Conservation (phyloP, 92 coral and sea anemone species). For the Phenganax stokvisi region DNA sequence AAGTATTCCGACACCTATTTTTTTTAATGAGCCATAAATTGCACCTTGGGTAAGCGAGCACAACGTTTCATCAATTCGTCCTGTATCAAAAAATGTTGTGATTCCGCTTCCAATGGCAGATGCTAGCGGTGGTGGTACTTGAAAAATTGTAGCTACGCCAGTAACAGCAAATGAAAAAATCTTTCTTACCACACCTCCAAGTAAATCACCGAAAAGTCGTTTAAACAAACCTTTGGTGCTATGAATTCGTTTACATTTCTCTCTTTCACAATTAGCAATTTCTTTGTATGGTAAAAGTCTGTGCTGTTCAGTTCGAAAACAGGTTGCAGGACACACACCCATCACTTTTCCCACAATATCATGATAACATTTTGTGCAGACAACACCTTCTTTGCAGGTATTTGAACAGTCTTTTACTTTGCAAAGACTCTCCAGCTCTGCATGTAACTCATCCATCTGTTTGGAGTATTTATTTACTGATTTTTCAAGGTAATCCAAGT, state of each 20-base stretch:
- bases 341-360: conserved; percentile 49
- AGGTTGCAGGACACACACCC: conserved; percentile 63
- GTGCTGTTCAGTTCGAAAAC: conserved; percentile 38
- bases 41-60: not conserved
- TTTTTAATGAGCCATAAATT: not conserved
- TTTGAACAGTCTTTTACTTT: conserved; percentile 46
- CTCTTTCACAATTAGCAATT: conserved; percentile 42
- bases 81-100: conserved; percentile 14
- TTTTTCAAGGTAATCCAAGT: conserved; percentile 12
- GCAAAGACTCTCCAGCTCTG: conserved; percentile 53
- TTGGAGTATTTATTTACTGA: conserved; percentile 10
- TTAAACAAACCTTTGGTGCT: conserved; percentile 25
- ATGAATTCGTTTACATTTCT: conserved; percentile 33
- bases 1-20: not conserved
- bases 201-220: not conserved
- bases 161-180: not conserved
- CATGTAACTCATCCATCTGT: conserved; percentile 15
- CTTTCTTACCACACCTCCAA: not conserved
- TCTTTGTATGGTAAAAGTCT: conserved; percentile 45
- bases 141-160: not conserved
- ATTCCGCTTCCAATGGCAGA: conserved; percentile 6
- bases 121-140: not conserved
- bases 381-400: conserved; percentile 56
- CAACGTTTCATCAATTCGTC: conserved; percentile 10
- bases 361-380: conserved; percentile 54